Evolutionary conservation across 2,797 vertebrate genomes (phyloP).

Genomic region (Poecilia gillii): DNA sequence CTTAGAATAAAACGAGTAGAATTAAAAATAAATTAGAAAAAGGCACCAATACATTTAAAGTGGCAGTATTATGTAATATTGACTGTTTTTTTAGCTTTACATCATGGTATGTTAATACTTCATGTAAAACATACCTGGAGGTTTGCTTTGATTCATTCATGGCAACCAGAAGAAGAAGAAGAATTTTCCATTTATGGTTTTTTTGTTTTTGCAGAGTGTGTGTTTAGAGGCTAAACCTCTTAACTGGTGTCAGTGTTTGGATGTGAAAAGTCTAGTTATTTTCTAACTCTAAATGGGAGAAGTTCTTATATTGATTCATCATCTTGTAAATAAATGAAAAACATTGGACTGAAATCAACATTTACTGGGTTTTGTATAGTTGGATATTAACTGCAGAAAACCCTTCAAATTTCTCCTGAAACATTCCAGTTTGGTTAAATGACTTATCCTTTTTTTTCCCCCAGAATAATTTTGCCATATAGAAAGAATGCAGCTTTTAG

Average conservation of each 20-base stretch:
- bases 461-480: not conserved
- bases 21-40: not conserved
- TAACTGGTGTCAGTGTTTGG: not conserved
- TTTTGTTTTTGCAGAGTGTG: too few species aligned
- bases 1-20: not conserved
- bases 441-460: not conserved
- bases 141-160: not conserved
- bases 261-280: not conserved
- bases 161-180: not conserved
- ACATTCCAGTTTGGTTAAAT: not conserved
- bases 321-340: not conserved
- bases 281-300: not conserved
- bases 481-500: not conserved
- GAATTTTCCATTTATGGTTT: too few species aligned
- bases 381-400: not conserved
- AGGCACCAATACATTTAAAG: not conserved
- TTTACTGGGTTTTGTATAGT: not conserved
- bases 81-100: too few species aligned
- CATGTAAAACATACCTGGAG: too few species aligned
- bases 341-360: not conserved
- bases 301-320: not conserved
- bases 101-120: too few species aligned
- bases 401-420: not conserved
- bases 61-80: too few species aligned
- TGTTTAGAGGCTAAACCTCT: too few species aligned